These are phyloP conservation scores for Nyctibius bracteatus DNA, from an alignment of 2,113 vertebrate species.

Conservation along the genomic window DNA sequence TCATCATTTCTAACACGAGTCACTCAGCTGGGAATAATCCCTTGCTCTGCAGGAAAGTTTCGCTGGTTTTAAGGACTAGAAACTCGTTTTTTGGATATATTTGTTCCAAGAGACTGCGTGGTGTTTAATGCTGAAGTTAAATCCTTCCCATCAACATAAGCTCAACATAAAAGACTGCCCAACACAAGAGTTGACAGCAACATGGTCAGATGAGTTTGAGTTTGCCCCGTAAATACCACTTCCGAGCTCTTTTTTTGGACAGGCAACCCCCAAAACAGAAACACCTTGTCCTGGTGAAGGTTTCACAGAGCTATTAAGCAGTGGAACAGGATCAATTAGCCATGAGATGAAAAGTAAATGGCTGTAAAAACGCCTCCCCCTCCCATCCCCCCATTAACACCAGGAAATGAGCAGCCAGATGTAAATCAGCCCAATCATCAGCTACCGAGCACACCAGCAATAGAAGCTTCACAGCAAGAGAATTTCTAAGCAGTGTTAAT, in stretches of 20 bases:
- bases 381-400: background rate
- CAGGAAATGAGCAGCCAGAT: constrained; percentile 16
- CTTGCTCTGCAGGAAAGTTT: background rate
- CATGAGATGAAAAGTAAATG: constrained; percentile 43
- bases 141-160: background rate
- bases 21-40: background rate
- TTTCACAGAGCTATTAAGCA: background rate
- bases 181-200: background rate
- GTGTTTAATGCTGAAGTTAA: background rate
- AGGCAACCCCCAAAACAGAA: background rate
- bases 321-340: constrained; percentile 12
- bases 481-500: background rate
- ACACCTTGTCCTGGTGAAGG: background rate
- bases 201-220: background rate
- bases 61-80: background rate
- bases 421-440: constrained; percentile 9
- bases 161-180: background rate
- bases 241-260: background rate
- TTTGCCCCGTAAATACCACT: background rate
- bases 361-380: background rate
- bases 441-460: background rate
- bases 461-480: constrained; percentile 1
- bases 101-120: background rate
- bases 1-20: background rate
- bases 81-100: background rate